phyloP scores from a whole-genome alignment of 2,888 invertebrate species.

The Escarpia spicata region DNA sequence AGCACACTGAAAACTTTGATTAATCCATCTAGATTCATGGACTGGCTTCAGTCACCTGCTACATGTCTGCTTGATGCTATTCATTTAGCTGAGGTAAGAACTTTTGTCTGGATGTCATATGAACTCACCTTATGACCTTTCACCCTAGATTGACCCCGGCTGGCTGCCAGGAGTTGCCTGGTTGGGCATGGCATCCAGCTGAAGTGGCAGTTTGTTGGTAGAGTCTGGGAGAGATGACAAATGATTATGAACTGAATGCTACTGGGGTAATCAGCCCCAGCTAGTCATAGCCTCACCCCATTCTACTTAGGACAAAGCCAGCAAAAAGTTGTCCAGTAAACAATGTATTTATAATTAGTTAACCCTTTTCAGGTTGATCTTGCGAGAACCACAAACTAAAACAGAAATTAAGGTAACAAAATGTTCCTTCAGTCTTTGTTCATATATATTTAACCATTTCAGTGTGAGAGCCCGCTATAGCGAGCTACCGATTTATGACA shows the following conservation, averaged over 20 bases:
- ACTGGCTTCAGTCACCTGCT: too few species aligned
- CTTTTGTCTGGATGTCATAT: background rate
- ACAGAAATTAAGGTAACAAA: background rate
- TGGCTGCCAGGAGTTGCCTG: background rate
- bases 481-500: too few species aligned
- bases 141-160: background rate
- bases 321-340: conserved; percentile 6
- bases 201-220: background rate
- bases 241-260: background rate
- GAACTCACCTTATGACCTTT: background rate
- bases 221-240: background rate
- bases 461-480: too few species aligned
- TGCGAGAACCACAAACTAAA: background rate
- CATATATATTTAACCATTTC: background rate
- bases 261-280: background rate
- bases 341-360: conserved; percentile 6
- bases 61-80: background rate
- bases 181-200: background rate
- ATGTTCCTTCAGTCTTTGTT: background rate
- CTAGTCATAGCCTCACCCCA: background rate
- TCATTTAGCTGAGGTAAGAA: background rate
- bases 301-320: background rate
- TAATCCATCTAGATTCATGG: too few species aligned
- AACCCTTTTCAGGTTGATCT: background rate
- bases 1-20: too few species aligned